phyloP scores from a whole-genome alignment of 1,140 invertebrate species.

The Ladona fulva region DNA sequence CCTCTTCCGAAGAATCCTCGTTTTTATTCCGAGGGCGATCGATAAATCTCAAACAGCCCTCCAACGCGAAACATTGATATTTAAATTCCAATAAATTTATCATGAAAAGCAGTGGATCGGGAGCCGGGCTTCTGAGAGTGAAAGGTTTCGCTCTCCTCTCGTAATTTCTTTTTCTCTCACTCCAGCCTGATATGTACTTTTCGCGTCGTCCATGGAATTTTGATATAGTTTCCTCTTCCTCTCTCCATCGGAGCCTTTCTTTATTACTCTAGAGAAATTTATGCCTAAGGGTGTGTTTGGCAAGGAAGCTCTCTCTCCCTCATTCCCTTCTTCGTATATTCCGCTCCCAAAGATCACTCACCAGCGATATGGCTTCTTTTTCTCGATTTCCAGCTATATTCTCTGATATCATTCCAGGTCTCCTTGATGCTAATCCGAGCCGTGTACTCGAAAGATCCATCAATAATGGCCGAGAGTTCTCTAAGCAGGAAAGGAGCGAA shows the following conservation, averaged over 20 bases:
- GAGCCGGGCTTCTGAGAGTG: background rate
- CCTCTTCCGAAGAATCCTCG: background rate
- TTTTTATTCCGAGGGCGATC: background rate
- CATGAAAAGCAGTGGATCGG: background rate
- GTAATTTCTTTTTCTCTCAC: background rate
- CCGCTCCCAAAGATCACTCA: no score
- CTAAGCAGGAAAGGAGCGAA: no score
- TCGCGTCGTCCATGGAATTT: no score
- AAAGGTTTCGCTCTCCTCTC: background rate
- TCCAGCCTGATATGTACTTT: no score
- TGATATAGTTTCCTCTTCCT: background rate
- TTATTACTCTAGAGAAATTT: background rate
- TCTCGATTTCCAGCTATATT: no score
- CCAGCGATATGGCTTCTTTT: no score
- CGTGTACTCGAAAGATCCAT: no score
- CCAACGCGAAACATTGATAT: background rate
- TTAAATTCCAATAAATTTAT: constrained; percentile 4
- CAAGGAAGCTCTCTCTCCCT: background rate
- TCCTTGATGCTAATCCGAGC: no score
- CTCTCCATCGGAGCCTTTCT: background rate
- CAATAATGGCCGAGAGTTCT: no score
- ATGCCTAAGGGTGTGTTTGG: background rate
- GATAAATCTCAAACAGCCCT: background rate
- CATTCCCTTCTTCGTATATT: no score
- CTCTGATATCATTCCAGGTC: no score